phyloP scores from a whole-genome alignment of 2,113 vertebrate genomes.

The Aptenodytes patagonicus region DNA sequence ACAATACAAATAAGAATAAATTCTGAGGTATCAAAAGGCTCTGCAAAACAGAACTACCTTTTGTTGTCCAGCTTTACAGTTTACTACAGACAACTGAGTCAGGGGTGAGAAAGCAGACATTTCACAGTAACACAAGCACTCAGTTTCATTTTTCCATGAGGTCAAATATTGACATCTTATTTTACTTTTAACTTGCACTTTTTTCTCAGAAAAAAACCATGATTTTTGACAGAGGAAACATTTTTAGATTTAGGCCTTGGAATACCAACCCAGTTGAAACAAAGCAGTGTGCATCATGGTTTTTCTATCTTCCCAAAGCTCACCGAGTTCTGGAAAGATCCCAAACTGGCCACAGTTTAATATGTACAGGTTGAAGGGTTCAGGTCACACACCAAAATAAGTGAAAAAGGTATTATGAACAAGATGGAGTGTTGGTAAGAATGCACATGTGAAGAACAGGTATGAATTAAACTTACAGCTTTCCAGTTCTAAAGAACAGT shows the following conservation, averaged over 20 bases:
- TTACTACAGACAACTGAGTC: background rate
- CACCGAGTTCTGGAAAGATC: background rate
- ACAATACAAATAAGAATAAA: background rate
- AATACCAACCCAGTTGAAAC: background rate
- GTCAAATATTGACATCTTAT: background rate
- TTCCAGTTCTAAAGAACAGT: slow-evolving; percentile 91
- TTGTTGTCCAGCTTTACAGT: background rate
- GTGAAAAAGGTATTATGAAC: background rate
- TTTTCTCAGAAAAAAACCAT: background rate
- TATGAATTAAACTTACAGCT: slow-evolving; percentile 83
- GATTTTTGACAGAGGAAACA: background rate
- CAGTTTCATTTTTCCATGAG: background rate
- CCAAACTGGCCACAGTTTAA: background rate
- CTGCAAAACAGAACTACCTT: background rate
- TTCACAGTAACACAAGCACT: background rate
- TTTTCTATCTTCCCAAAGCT: background rate
- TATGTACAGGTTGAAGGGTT: background rate
- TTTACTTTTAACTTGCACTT: background rate
- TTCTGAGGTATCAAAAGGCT: background rate
- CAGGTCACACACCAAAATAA: background rate
- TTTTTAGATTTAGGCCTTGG: background rate
- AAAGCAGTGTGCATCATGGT: background rate
- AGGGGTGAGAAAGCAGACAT: background rate
- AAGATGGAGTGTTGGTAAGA: background rate
- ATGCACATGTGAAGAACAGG: background rate